Percentiles rank a stretch among this genome's conserved stretches.
These are phyloP conservation scores for Lacerta bilineata DNA, from an alignment of 2,797 vertebrate genomes.

Conservation along the genomic window DNA sequence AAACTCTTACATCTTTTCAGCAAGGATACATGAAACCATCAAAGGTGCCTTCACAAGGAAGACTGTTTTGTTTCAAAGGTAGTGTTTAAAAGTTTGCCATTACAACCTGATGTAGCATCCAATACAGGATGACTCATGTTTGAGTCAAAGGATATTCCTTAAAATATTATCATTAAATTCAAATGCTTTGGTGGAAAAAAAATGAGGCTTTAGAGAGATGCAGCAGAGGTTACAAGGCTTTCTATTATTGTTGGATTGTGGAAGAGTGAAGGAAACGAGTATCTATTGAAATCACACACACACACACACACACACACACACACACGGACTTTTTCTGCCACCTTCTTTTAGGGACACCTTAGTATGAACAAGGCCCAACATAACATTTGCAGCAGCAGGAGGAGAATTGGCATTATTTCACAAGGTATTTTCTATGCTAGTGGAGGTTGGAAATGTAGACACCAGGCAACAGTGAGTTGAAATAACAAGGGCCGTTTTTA, in stretches of 20 bases:
- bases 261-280: background rate
- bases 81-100: background rate
- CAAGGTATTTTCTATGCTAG: no score
- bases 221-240: background rate
- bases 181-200: background rate
- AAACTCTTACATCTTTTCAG: background rate
- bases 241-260: background rate
- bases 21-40: background rate
- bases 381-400: no score
- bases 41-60: background rate
- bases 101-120: background rate
- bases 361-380: background rate
- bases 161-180: background rate
- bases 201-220: background rate
- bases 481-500: no score
- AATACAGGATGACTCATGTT: background rate
- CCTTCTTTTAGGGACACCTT: background rate
- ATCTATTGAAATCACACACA: no score
- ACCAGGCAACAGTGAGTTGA: no score
- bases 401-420: no score
- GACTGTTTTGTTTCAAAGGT: background rate
- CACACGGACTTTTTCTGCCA: background rate
- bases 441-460: no score
- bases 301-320: no score
- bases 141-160: background rate